Base-by-base conservation (phyloP, 2,888 invertebrate genomes). In the Drosophila prolongata region DNA sequence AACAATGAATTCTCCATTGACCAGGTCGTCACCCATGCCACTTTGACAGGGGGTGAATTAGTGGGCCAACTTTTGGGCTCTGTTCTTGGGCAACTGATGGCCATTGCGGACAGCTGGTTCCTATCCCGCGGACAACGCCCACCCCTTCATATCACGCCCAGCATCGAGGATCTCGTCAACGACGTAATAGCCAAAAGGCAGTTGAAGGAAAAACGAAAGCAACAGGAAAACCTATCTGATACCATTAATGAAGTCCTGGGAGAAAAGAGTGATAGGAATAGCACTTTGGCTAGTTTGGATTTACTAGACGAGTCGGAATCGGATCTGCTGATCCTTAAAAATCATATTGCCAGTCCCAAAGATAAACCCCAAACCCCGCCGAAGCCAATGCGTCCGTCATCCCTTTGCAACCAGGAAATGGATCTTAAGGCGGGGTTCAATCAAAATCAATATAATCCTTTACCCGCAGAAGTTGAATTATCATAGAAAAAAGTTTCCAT, bases 1-100 rank as follows among this genome's bases (percentile, higher is more conserved):
- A 95, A 96, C 89, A 94, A 96, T 91, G 98, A 98, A 94, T 95
- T 96, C 93, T 95, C 50, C 1, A 74, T 89, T 6, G 60, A 72
- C 8, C 42, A 43, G 6, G 43, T 44, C 1, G 5, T 75, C 0
- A 27, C 47, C 1, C 3, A 44, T 3, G 14, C 53, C 11, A 35
- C 70, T 0, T 2, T 30, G 1, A n/a, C 55, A 2, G 47, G 24
- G 9, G 53, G 65, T 13, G 30, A 52, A 0, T 6, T 78, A 2
- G 24, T 76, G 1, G 40, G 72, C 4, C 72, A 80, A 3, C 2
- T 80, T 0, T 2, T 75, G 19, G 59, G 75, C 37, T 30, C 58
- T 9, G 1, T 56, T 0, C 54, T 71, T 13, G 54, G 52, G 8
- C 49, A 76, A 9, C 14, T 73, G 0, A 71, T 72, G 27, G 47